Evolutionary conservation across 2,113 vertebrate genomes (phyloP), one percentile per base, ranked within the genome.

Genomic region (Dipodomys stephensi): DNA sequence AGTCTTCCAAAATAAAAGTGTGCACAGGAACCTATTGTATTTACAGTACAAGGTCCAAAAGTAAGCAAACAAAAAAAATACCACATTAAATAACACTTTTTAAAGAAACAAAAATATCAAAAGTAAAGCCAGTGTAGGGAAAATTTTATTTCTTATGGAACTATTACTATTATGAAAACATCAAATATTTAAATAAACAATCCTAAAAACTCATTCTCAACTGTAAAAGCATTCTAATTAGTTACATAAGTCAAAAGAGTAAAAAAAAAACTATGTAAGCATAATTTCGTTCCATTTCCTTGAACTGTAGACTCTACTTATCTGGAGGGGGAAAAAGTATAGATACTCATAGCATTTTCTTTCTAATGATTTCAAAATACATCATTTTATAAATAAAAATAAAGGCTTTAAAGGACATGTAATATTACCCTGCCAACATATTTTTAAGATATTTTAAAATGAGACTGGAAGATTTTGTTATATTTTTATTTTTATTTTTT

Each of bases 381-480:
- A 73, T 74, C 23, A 60, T 60, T 78, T 71, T 82, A 30, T 84
- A 39, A 1, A 64, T 69, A 84, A 80, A 35, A 88, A 74, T 39
- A 15, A 69, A 83, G 20, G 0, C 22, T 69, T 92, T 28, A 65
- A 28, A 71, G 60, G 79, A 76, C 2, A 44, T 30, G 27, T 46
- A 74, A 30, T 72, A 81, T 73, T 94, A 77, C 65, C n/a, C 60
- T 76, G 46, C 15, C 6, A 85, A 60, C 2, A 62, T 32, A 82
- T 28, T 27, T 71, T 85, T 82, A 81, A 92, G 23, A 27, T 85
- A 23, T 19, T 67, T 78, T 82, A 72, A 95, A 94, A 82, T 65
- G 39, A 19, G 15, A 85, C 18, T 81, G 18, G 77, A 25, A 64
- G 71, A 19, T 39, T 39, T 39, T 39, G 3, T 39, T 39, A 39